Conservation (phyloP, 30 jellyfish, hydroid and myxozoan genomes). For the Aurelia sp. region DNA sequence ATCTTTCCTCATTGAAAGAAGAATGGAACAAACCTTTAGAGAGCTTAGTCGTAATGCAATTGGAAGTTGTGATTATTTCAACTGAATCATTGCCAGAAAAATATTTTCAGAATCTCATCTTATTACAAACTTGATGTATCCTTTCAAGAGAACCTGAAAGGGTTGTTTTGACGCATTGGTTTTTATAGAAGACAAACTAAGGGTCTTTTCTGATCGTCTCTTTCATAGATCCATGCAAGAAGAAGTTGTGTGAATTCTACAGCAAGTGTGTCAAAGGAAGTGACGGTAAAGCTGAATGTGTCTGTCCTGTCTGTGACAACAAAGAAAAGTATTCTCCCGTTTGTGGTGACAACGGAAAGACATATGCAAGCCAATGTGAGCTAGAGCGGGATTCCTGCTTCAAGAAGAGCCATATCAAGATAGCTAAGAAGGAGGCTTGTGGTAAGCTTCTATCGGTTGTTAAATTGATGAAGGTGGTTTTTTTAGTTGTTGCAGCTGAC, state of each 20-base stretch:
- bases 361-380: neutral
- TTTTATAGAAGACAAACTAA: too few relatives aligned
- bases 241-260: conserved; percentile 6
- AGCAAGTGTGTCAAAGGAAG: conserved; percentile 10
- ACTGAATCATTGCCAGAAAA: too few relatives aligned
- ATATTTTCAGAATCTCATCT: too few relatives aligned
- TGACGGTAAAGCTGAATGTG: conserved; percentile 47
- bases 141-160: too few relatives aligned
- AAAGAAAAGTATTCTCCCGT: conserved; percentile 35
- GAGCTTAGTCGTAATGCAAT: too few relatives aligned
- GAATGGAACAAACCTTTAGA: too few relatives aligned
- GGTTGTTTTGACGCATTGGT: too few relatives aligned
- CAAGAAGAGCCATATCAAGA: conserved; percentile 7
- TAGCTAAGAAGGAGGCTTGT: conserved; percentile 40
- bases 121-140: too few relatives aligned
- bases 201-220: too few relatives aligned
- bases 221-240: conserved; percentile 42
- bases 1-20: neutral
- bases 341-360: conserved; percentile 29
- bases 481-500: too few relatives aligned
- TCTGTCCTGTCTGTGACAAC: conserved; percentile 67
- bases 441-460: conserved; percentile 29
- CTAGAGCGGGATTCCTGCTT: conserved; percentile 38
- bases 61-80: too few relatives aligned
- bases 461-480: too few relatives aligned